phyloP scores from a whole-genome alignment of 2,888 invertebrate species.

The Altica lythri region DNA sequence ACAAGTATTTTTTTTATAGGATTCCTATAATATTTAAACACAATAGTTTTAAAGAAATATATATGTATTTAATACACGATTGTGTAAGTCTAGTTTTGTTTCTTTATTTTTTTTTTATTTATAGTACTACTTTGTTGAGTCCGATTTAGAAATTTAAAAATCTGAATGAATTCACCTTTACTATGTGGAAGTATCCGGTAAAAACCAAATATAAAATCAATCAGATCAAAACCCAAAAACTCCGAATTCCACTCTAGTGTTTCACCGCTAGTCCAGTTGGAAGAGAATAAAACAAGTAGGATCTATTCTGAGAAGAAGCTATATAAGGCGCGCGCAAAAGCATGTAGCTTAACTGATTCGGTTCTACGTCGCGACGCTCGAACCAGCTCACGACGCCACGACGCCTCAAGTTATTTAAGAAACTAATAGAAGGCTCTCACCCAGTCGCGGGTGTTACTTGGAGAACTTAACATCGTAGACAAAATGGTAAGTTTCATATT shows the following conservation, averaged over 20 bases:
- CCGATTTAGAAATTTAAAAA: no score
- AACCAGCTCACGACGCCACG: slow-evolving; percentile 33
- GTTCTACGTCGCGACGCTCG: slow-evolving; percentile 36
- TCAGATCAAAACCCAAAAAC: neutral
- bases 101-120: no score
- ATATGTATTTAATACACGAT: no score
- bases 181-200: no score
- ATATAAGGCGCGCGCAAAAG: slow-evolving; percentile 50
- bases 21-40: no score
- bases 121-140: no score
- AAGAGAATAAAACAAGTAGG: slow-evolving; percentile 37
- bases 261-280: slow-evolving; percentile 32
- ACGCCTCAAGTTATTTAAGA: slow-evolving; percentile 52
- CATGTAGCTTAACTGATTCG: slow-evolving; percentile 17
- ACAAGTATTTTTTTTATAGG: no score
- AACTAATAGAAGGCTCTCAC: slow-evolving; percentile 33
- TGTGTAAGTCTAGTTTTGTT: no score
- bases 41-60: no score
- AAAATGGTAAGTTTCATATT: slow-evolving; percentile 51
- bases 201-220: slow-evolving; percentile 1
- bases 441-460: slow-evolving; percentile 54
- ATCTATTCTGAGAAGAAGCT: slow-evolving; percentile 51
- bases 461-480: slow-evolving; percentile 49
- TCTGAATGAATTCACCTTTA: no score
- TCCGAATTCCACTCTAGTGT: slow-evolving; percentile 36